phyloP scores from a whole-genome alignment of 2,797 vertebrate genomes.

The Pangasius krempfi region DNA sequence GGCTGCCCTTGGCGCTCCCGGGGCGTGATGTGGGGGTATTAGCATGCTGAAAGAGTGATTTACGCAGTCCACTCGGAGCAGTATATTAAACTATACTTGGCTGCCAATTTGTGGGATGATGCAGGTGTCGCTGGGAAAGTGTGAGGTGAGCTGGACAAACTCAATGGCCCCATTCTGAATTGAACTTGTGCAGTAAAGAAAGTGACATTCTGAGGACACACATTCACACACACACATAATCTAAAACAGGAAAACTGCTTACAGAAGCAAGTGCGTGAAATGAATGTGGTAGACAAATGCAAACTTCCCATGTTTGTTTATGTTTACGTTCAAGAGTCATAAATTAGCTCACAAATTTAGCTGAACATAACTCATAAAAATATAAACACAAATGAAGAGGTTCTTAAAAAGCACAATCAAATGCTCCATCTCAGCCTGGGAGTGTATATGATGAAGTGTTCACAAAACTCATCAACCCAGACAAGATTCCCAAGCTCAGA shows the following conservation, averaged over 20 bases:
- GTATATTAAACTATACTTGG: constrained; percentile 71
- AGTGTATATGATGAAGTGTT: constrained; percentile 23
- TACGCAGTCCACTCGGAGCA: constrained; percentile 68
- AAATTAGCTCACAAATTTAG: neutral
- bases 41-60: constrained; percentile 69
- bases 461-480: constrained; percentile 25
- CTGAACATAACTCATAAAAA: neutral
- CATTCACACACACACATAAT: constrained; percentile 16
- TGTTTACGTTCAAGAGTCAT: neutral
- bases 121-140: constrained; percentile 73
- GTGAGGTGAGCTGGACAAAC: constrained; percentile 68
- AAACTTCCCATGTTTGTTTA: constrained; percentile 5
- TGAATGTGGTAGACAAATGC: neutral
- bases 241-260: constrained; percentile 21
- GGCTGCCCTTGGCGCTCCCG: constrained; percentile 52
- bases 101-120: constrained; percentile 74
- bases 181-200: constrained; percentile 44
- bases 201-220: constrained; percentile 52
- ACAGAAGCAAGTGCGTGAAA: neutral
- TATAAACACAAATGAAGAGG: constrained; percentile 18
- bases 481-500: constrained; percentile 35
- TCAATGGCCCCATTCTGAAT: constrained; percentile 74
- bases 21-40: constrained; percentile 62
- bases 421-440: neutral
- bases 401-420: constrained; percentile 5